These are phyloP conservation scores for Aotus griseimembra DNA, from an alignment of 2,797 vertebrate species.

Conservation along the genomic window DNA sequence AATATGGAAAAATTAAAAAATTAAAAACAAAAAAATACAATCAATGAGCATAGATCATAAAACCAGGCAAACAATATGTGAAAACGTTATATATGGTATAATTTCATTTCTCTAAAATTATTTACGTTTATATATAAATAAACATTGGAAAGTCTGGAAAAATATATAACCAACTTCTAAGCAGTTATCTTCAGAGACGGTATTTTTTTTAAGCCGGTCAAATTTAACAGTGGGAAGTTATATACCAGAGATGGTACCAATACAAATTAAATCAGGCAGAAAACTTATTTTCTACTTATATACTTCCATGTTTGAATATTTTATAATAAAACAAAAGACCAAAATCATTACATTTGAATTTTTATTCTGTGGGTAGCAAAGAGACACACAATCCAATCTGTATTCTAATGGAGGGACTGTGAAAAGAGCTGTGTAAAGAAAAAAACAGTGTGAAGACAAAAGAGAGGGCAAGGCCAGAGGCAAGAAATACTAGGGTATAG, in stretches of 20 bases:
- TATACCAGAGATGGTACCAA: background rate
- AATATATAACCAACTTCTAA: background rate
- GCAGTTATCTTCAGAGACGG: background rate
- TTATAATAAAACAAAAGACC: slow-evolving; percentile 25
- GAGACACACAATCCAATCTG: background rate
- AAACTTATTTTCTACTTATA: background rate
- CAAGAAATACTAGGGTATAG: background rate
- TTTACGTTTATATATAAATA: background rate
- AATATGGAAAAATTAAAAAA: background rate
- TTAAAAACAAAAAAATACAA: background rate
- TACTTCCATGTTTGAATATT: background rate
- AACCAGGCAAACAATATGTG: background rate
- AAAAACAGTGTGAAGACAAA: background rate
- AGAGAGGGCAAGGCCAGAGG: background rate
- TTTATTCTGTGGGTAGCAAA: slow-evolving; percentile 1
- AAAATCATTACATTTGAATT: background rate
- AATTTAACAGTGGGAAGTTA: background rate
- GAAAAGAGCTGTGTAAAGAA: background rate
- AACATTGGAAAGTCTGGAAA: background rate
- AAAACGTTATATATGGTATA: background rate
- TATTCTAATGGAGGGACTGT: background rate
- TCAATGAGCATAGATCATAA: background rate
- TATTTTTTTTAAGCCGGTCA: background rate
- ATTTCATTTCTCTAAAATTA: slow-evolving; percentile 11
- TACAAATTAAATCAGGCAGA: background rate